These are phyloP conservation scores for Drosophila cognata DNA, from an alignment of 2,888 invertebrate species.

Conservation along the genomic window DNA sequence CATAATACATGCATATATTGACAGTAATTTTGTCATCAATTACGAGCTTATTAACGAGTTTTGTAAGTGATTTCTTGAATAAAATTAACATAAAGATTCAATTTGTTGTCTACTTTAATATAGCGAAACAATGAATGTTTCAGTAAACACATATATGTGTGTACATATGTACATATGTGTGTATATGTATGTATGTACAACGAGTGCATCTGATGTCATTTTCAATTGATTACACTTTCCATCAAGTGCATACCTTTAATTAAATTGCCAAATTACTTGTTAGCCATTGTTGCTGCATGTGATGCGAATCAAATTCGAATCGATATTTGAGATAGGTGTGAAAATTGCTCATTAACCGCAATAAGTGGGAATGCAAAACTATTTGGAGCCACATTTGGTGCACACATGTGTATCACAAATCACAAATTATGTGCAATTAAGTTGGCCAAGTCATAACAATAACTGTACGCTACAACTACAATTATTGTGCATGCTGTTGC, in stretches of 20 bases:
- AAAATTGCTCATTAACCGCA: neutral
- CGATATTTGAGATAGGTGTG: conserved; percentile 15
- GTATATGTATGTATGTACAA: neutral
- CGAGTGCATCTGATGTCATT: conserved; percentile 18
- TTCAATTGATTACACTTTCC: conserved; percentile 25
- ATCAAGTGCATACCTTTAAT: conserved; percentile 43
- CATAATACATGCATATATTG: neutral
- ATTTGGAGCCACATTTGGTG: conserved; percentile 14
- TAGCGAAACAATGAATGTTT: neutral
- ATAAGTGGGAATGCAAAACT: conserved; percentile 3
- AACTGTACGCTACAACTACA: conserved; percentile 14
- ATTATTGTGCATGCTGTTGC: conserved; percentile 11
- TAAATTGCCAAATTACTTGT: conserved; percentile 40
- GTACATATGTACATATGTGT: too few species aligned
- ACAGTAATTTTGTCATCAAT: neutral
- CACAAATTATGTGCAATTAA: conserved; percentile 32
- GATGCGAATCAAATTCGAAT: conserved; percentile 21
- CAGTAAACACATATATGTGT: neutral
- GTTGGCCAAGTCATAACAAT: conserved; percentile 1
- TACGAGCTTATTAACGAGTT: conserved; percentile 13
- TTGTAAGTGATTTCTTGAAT: neutral
- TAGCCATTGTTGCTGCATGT: conserved; percentile 31
- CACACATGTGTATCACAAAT: conserved; percentile 4
- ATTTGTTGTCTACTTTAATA: neutral
- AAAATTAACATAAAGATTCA: neutral